phyloP scores from a whole-genome alignment of 2,113 vertebrate species.

The Aleadryas rufinucha region DNA sequence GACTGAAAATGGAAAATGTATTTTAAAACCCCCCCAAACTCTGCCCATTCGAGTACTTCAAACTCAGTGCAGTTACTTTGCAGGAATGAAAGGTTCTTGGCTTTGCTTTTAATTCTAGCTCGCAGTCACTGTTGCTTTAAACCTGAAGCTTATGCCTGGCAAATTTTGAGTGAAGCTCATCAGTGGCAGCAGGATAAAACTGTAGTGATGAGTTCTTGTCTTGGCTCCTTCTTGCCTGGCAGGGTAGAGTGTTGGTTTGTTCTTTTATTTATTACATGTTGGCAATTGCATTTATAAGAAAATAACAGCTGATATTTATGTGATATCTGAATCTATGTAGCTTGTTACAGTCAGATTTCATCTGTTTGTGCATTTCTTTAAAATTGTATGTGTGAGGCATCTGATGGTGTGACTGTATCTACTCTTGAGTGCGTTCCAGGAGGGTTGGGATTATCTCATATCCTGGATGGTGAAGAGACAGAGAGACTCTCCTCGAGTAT shows the following conservation, averaged over 20 bases:
- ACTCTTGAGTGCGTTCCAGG: not conserved
- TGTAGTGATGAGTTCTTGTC: not conserved
- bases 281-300: slow-evolving; percentile 52
- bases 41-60: not conserved
- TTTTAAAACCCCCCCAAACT: not conserved
- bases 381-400: not conserved
- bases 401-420: not conserved
- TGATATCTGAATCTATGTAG: not conserved
- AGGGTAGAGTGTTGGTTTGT: slow-evolving; percentile 18
- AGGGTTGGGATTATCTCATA: not conserved
- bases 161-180: not conserved
- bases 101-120: not conserved
- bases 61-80: not conserved
- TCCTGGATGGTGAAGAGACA: not conserved
- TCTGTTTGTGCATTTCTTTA: slow-evolving; percentile 16
- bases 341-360: slow-evolving; percentile 27
- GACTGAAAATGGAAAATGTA: not conserved
- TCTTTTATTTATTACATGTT: slow-evolving; percentile 44
- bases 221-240: slow-evolving; percentile 46
- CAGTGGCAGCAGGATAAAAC: slow-evolving; percentile 15
- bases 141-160: not conserved
- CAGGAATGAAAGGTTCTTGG: not conserved
- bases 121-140: not conserved
- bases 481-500: not conserved
- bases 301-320: slow-evolving; percentile 59